Conservation (phyloP, 2,888 invertebrate genomes). For the Didymodactylos carnosus region DNA sequence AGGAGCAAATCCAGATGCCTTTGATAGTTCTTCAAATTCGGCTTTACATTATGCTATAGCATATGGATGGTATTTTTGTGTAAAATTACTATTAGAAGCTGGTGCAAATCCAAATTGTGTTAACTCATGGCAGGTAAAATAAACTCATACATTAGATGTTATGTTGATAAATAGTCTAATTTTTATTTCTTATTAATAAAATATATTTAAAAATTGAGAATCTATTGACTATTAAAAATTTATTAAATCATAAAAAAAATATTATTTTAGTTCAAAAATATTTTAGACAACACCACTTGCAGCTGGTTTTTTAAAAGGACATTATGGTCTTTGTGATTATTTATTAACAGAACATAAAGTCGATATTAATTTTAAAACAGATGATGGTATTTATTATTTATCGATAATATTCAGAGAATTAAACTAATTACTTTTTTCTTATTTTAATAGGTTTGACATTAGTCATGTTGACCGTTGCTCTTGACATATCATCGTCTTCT, state of each 20-base stretch:
- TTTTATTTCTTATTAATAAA: too few relatives aligned
- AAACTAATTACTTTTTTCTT: too few relatives aligned
- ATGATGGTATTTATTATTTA: too few relatives aligned
- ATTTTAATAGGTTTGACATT: too few relatives aligned
- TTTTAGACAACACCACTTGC: slow-evolving; percentile 1
- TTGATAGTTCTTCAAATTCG: slow-evolving; percentile 39
- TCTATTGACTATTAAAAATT: too few relatives aligned
- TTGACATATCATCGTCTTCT: background rate
- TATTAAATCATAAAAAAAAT: too few relatives aligned
- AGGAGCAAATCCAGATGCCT: slow-evolving; percentile 35
- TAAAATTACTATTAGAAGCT: slow-evolving; percentile 31
- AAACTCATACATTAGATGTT: too few relatives aligned
- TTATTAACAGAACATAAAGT: background rate
- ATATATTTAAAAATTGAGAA: too few relatives aligned
- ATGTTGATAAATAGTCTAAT: too few relatives aligned
- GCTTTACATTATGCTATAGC: slow-evolving; percentile 40
- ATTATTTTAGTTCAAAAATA: too few relatives aligned
- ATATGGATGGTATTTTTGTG: slow-evolving; percentile 39
- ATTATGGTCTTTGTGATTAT: slow-evolving; percentile 10
- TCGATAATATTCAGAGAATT: too few relatives aligned
- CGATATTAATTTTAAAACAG: slow-evolving; percentile 10
- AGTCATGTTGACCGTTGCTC: slow-evolving; percentile 12
- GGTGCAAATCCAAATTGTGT: slow-evolving; percentile 4
- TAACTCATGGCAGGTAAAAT: slow-evolving; percentile 8
- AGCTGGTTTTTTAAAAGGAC: slow-evolving; percentile 11